phyloP scores from a whole-genome alignment of 2,797 vertebrate species.

The Poeciliopsis gracilis region DNA sequence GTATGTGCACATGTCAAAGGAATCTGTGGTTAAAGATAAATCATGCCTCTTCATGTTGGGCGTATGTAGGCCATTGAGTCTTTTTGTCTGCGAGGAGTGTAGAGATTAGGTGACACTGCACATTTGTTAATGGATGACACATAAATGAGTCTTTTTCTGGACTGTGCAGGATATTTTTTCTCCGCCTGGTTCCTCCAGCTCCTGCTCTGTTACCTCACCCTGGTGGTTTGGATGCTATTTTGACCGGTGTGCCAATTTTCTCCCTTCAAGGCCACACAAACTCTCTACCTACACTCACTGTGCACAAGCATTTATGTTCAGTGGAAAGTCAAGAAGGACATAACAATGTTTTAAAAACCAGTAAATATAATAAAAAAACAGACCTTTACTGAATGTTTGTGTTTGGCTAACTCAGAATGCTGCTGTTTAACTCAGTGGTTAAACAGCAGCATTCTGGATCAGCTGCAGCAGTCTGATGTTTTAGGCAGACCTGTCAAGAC shows the following conservation, averaged over 20 bases:
- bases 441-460: no score
- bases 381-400: not conserved
- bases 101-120: slow-evolving; percentile 60
- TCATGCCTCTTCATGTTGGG: slow-evolving; percentile 18
- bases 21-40: slow-evolving; percentile 22
- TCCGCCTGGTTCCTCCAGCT: slow-evolving; percentile 60
- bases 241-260: slow-evolving; percentile 77
- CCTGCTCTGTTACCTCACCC: slow-evolving; percentile 68
- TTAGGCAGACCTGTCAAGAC: no score
- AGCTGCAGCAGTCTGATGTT: no score
- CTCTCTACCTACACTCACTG: slow-evolving; percentile 41
- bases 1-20: slow-evolving; percentile 1
- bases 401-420: no score
- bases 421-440: no score
- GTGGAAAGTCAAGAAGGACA: not conserved
- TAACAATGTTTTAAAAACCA: not conserved
- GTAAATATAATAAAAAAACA: not conserved
- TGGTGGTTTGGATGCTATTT: slow-evolving; percentile 80
- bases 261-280: slow-evolving; percentile 65
- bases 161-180: slow-evolving; percentile 54
- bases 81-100: slow-evolving; percentile 42
- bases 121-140: slow-evolving; percentile 57
- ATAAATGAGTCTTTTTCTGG: slow-evolving; percentile 65
- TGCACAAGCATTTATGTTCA: slow-evolving; percentile 6
- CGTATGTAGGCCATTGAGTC: slow-evolving; percentile 42